Evolutionary conservation across 2,797 vertebrate species (phyloP).

Genomic region (Rhinella marina): DNA sequence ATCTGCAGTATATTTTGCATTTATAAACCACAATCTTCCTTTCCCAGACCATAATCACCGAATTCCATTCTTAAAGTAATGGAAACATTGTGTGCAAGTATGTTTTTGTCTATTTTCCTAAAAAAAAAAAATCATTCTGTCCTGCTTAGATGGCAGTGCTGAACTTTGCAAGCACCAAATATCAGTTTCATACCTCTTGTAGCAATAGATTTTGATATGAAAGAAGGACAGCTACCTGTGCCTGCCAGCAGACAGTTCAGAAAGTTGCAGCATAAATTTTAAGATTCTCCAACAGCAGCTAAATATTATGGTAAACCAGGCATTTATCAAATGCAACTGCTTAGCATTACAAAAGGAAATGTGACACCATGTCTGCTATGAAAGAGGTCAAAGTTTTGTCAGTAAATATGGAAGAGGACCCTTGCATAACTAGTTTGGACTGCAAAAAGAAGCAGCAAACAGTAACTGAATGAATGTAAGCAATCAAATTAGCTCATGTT

Average conservation of each 20-base stretch:
- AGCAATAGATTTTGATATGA: slow-evolving; percentile 65
- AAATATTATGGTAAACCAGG: slow-evolving; percentile 13
- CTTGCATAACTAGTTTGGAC: neutral
- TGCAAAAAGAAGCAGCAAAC: neutral
- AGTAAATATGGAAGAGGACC: neutral
- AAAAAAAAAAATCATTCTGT: slow-evolving; percentile 62
- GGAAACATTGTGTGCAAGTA: slow-evolving; percentile 57
- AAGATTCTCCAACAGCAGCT: slow-evolving; percentile 3
- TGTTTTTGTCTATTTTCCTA: slow-evolving; percentile 62
- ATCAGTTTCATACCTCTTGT: slow-evolving; percentile 64
- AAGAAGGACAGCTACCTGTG: slow-evolving; percentile 61
- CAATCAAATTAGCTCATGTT: too few relatives aligned
- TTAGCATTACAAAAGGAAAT: slow-evolving; percentile 10
- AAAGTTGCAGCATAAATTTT: slow-evolving; percentile 55
- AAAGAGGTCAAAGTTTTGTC: neutral
- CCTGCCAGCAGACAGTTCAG: slow-evolving; percentile 63
- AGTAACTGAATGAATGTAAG: neutral
- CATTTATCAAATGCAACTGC: slow-evolving; percentile 26
- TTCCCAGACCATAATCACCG: slow-evolving; percentile 65
- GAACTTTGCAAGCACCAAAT: slow-evolving; percentile 62
- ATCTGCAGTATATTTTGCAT: slow-evolving; percentile 63
- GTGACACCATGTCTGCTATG: neutral
- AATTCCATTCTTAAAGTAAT: slow-evolving; percentile 65
- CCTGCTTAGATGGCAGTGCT: slow-evolving; percentile 60
- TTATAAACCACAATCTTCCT: slow-evolving; percentile 63